These are phyloP conservation scores for Criorhina ranunculi DNA, from an alignment of 2,888 invertebrate genomes.

Conservation along the genomic window DNA sequence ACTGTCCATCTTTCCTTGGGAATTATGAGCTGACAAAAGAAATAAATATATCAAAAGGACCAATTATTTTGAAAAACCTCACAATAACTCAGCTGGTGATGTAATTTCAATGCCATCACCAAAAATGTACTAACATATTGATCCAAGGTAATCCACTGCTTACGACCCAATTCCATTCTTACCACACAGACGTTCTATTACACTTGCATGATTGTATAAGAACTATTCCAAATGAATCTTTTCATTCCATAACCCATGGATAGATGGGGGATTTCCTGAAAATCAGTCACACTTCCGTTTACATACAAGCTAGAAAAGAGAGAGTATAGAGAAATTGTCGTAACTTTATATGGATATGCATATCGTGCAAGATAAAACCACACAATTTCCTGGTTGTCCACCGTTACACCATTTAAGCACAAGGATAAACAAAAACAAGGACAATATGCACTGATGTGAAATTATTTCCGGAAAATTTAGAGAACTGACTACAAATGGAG, in stretches of 20 bases:
- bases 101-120: neutral
- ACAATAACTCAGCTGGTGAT: neutral
- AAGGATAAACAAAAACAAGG: constrained; percentile 59
- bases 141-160: constrained; percentile 11
- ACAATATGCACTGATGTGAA: constrained; percentile 66
- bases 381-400: constrained; percentile 64
- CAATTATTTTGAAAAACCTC: neutral
- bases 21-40: no score
- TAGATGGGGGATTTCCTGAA: constrained; percentile 38
- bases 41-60: no score
- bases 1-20: no score
- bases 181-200: constrained; percentile 12
- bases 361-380: constrained; percentile 40
- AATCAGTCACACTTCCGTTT: constrained; percentile 65
- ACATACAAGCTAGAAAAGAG: constrained; percentile 2
- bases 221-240: constrained; percentile 35
- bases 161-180: neutral
- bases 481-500: constrained; percentile 37
- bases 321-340: constrained; percentile 1
- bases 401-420: constrained; percentile 56
- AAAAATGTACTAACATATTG: constrained; percentile 1
- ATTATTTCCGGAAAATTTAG: constrained; percentile 67
- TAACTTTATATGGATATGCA: constrained; percentile 22
- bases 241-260: constrained; percentile 19
- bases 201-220: constrained; percentile 4